A percentile compares a stretch with the other conserved stretches of the same genome.
Evolutionary conservation across 2,888 invertebrate species (phyloP).

Genomic region (Autographa pulchrina): DNA sequence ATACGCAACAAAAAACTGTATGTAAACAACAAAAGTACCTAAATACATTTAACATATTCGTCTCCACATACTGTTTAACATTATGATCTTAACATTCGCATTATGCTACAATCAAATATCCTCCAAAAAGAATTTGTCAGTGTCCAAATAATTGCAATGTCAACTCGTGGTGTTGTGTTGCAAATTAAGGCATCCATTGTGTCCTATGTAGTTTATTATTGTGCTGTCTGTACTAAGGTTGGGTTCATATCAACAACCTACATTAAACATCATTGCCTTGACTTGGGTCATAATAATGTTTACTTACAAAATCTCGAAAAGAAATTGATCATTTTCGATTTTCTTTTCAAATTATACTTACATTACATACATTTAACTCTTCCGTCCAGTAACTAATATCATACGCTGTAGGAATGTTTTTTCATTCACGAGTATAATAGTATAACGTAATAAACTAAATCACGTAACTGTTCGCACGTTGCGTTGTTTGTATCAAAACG

Average conservation of each 20-base stretch:
- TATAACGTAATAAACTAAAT: background rate
- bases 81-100: slow-evolving; percentile 4
- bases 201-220: background rate
- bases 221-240: background rate
- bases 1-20: slow-evolving; percentile 52
- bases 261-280: too few relatives aligned
- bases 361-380: background rate
- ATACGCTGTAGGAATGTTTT: background rate
- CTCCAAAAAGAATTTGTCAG: background rate
- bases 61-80: slow-evolving; percentile 11
- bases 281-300: too few relatives aligned
- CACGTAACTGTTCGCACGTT: slow-evolving; percentile 25
- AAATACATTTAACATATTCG: slow-evolving; percentile 19
- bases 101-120: background rate
- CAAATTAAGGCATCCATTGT: slow-evolving; percentile 1
- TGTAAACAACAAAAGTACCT: slow-evolving; percentile 37
- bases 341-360: too few relatives aligned
- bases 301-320: too few relatives aligned
- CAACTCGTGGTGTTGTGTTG: slow-evolving; percentile 1
- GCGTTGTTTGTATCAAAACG: slow-evolving; percentile 2
- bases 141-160: slow-evolving; percentile 1
- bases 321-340: too few relatives aligned
- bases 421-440: background rate
- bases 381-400: background rate
- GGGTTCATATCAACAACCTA: background rate